Evolutionary conservation across 2,113 vertebrate species (phyloP).

Genomic region (Prionailurus bengalensis): DNA sequence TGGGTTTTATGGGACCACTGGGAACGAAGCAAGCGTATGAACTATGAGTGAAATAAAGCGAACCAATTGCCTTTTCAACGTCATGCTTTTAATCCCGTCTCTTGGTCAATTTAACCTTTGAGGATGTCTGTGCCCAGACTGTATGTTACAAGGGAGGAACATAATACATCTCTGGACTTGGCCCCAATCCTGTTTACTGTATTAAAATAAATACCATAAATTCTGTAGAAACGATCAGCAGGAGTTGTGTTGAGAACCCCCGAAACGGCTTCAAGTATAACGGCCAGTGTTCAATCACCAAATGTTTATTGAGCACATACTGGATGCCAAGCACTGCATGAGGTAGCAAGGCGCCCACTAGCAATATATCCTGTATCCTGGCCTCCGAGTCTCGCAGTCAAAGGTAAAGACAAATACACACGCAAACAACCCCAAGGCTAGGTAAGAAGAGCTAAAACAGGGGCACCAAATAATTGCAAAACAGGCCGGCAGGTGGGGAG

Average conservation of each 20-base stretch:
- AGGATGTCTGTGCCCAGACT: conserved; percentile 50
- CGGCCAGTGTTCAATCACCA: neutral
- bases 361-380: neutral
- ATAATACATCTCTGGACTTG: conserved; percentile 63
- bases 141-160: conserved; percentile 51
- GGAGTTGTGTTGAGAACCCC: neutral
- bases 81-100: conserved; percentile 69
- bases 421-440: neutral
- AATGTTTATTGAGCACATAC: neutral
- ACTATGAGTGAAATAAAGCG: conserved; percentile 45
- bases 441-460: neutral
- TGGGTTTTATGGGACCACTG: conserved; percentile 57
- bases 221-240: neutral
- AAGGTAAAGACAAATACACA: neutral
- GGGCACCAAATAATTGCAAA: neutral
- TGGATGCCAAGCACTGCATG: neutral
- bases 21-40: conserved; percentile 55
- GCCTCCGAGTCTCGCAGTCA: neutral
- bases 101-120: conserved; percentile 80
- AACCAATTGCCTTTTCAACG: conserved; percentile 51
- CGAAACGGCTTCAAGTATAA: neutral
- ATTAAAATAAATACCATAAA: conserved; percentile 31
- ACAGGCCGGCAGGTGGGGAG: neutral
- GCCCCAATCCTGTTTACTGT: conserved; percentile 59
- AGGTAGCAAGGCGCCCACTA: neutral